Base-by-base conservation (phyloP, 2,797 vertebrate species). In the Miichthys miiuy region DNA sequence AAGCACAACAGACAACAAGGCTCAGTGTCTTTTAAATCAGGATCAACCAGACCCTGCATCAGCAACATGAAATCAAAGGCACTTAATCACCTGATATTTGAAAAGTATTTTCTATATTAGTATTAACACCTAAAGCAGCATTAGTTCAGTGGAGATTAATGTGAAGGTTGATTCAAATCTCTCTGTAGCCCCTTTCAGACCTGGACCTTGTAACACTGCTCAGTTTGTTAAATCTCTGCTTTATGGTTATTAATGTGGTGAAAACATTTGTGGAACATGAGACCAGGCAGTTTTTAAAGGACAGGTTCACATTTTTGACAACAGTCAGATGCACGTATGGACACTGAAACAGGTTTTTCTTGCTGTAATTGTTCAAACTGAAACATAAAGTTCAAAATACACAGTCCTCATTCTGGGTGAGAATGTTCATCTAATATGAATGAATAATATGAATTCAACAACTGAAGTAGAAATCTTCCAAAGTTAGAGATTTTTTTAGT, bases 181-280 rank as follows among this genome's bases (percentile, higher is more conserved):
- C 21, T 44, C 3, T 8, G 14, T 2, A 13, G 73, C 73, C 56
- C 20, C 38, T 23, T 68, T 46, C 72, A 67, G 62, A 66, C 69
- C 10, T 8, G 55, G 41, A 58, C 0, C 27, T 42, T 16, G 54
- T 44, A 17, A 46, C 52, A 7, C 12, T 3, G 52, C 21, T 54
- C 5, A 25, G 9, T 51, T 10, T 21, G 20, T 12, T 47, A 17
- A 7, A 18, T 17, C 6, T 18, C 34, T 38, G 34, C 34, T 38
- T 38, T 9, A 44, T 12, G 4, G 42, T 44, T 57, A 57, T 34
- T 57, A 57, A 30, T 34, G 18, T 30, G 8, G 3, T 14, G 38
- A 41, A 30, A 41, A 8, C 30, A 38, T 25, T 46, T 23, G 21
- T 21, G 50, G 18, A 9, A 21, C 50, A 11, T 21, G 8, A 20